phyloP scores from a whole-genome alignment of 1,140 invertebrate species.

The Camponotus pennsylvanicus region DNA sequence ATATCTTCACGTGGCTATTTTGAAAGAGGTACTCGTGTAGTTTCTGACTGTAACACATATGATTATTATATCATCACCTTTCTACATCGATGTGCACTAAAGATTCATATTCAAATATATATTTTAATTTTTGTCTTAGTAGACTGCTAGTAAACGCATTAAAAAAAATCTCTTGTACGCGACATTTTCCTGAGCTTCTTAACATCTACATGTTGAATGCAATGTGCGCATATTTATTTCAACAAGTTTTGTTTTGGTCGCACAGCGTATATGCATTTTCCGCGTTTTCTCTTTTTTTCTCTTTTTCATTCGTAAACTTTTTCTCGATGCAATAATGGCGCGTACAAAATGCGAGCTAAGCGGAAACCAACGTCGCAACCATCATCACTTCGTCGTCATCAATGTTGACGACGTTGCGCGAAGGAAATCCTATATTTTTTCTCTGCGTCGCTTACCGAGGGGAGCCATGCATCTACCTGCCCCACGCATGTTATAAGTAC shows the following conservation, averaged over 20 bases:
- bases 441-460: slow-evolving; percentile 71
- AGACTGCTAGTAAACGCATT: background rate
- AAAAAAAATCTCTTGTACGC: background rate
- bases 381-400: slow-evolving; percentile 10
- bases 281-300: slow-evolving; percentile 64
- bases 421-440: slow-evolving; percentile 81
- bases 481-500: slow-evolving; percentile 71
- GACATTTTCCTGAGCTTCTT: slow-evolving; percentile 31
- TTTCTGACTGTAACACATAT: slow-evolving; percentile 8
- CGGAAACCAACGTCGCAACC: slow-evolving; percentile 58
- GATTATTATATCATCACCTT: background rate
- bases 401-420: slow-evolving; percentile 56
- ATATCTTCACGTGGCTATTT: background rate
- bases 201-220: slow-evolving; percentile 49
- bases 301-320: slow-evolving; percentile 41
- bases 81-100: background rate
- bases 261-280: slow-evolving; percentile 76
- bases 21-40: background rate
- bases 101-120: background rate
- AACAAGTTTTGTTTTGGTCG: slow-evolving; percentile 80
- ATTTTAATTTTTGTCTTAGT: background rate
- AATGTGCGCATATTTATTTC: slow-evolving; percentile 81
- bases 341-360: slow-evolving; percentile 37
- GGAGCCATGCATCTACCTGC: slow-evolving; percentile 76
- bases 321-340: slow-evolving; percentile 41